Evolutionary conservation across 2,888 invertebrate species (phyloP), one percentile per base, ranked within the genome.

Genomic region (Mycalesis mineus): DNA sequence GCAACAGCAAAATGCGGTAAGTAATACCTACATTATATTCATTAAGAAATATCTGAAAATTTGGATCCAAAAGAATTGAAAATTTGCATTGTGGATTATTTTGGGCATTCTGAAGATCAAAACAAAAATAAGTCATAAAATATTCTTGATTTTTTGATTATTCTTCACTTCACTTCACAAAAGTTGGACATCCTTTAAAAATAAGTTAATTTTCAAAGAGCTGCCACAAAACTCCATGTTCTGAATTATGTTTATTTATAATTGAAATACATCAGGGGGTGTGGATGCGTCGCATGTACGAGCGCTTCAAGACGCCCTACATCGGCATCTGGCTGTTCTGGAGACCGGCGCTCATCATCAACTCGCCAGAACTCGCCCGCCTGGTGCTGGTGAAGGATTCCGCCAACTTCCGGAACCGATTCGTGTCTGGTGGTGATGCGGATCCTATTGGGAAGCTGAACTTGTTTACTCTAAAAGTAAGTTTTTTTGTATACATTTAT

Each of bases 281-380:
- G 54, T 84, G 80, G 80, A 68, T 85, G 70, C 69, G 72, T 0
- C 58, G 68, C 9, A 9, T 77, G 0, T 79, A 82, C 64, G 52
- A 66, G 0, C 60, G 67, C 1, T 79, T 72, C 65, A 62, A 71
- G 0, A 29, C 67, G 0, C 82, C 84, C 0, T 83, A 84, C 65
- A 61, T 80, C 0, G 86, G 86, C 0, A 78, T 82, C 13, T 86
- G 84, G 83, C 37, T 74, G 56, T 80, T 85, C 63, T 82, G 84
- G 82, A 66, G 75, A 11, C 85, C 83, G 3, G 79, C 74, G 0
- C 70, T 86, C 37, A 64, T 86, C 8, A 62, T 86, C 55, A 79
- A 78, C 63, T 73, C 65, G 1, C 79, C 82, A 0, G 78, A 81
- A 17, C 63, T 85, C 11, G 78, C 77, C 0, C 68, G 71, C 2